Conservation (phyloP, 2,797 vertebrate genomes). For the Bovichtus variegatus region DNA sequence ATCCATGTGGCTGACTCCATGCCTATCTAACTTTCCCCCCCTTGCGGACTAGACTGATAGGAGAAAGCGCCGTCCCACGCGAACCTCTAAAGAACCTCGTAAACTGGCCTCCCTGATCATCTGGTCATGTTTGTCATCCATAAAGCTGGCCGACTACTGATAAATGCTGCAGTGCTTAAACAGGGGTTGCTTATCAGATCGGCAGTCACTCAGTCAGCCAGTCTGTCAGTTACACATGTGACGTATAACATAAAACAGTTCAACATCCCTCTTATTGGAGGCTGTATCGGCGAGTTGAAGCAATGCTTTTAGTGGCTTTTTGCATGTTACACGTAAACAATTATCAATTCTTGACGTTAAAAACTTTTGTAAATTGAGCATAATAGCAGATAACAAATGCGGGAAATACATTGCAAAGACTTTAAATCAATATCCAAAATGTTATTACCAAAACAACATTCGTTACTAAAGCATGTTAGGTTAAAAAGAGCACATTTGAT, state of each 20-base stretch:
- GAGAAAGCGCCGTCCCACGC: constrained; percentile 46
- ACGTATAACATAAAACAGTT: constrained; percentile 23
- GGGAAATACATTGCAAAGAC: neutral
- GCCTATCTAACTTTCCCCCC: constrained; percentile 51
- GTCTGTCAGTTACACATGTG: constrained; percentile 48
- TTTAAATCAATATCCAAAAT: neutral
- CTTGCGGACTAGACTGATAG: constrained; percentile 59
- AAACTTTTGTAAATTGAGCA: neutral
- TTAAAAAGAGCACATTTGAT: neutral
- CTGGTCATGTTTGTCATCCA: constrained; percentile 64
- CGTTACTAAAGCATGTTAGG: neutral
- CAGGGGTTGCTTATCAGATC: constrained; percentile 71
- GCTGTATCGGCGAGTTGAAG: neutral
- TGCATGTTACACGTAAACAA: neutral
- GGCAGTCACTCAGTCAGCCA: constrained; percentile 59
- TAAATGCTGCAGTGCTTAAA: constrained; percentile 67
- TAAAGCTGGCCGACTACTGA: constrained; percentile 74
- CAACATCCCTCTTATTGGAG: neutral
- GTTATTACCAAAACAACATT: neutral
- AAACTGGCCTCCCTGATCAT: constrained; percentile 57
- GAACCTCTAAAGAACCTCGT: constrained; percentile 48
- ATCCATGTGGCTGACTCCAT: constrained; percentile 50
- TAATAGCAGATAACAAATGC: neutral
- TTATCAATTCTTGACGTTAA: neutral
- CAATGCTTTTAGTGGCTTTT: constrained; percentile 13